phyloP scores from a whole-genome alignment of 2,113 vertebrate species.

The Phylloscopus whistleri region DNA sequence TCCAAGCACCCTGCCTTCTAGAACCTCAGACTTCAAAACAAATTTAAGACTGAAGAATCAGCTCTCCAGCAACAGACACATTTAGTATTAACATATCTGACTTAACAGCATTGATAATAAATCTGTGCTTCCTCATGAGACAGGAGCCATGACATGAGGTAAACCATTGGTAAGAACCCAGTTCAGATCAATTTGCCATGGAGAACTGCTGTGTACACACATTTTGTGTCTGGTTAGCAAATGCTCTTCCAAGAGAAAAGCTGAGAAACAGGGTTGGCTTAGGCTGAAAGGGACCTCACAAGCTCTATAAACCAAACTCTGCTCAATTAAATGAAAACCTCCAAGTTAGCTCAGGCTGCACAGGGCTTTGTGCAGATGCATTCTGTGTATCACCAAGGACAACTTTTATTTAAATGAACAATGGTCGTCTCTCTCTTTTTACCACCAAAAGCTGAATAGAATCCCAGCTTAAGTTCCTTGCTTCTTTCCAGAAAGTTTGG shows the following conservation, averaged over 20 bases:
- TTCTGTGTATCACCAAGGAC: slow-evolving; percentile 31
- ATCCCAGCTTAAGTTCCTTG: neutral
- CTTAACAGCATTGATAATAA: neutral
- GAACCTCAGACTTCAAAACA: neutral
- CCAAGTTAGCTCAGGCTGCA: neutral
- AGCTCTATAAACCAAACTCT: neutral
- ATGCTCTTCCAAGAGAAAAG: neutral
- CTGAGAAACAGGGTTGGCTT: neutral
- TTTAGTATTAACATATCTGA: neutral
- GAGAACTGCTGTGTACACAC: neutral
- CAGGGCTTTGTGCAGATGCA: neutral
- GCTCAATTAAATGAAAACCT: neutral
- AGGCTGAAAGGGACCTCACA: neutral
- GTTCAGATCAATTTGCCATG: neutral
- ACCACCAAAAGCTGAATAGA: neutral
- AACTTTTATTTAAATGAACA: slow-evolving; percentile 32
- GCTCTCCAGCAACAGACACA: neutral
- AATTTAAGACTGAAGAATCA: neutral
- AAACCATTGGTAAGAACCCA: neutral
- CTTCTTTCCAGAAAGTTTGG: neutral
- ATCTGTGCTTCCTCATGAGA: neutral
- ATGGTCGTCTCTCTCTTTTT: neutral
- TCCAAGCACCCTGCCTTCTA: neutral
- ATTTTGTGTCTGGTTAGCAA: neutral
- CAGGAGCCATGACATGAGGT: neutral